Percentiles rank a stretch among this genome's conserved stretches.
Conservation (phyloP, 2,113 vertebrate genomes). For the Ammodramus savannarum region DNA sequence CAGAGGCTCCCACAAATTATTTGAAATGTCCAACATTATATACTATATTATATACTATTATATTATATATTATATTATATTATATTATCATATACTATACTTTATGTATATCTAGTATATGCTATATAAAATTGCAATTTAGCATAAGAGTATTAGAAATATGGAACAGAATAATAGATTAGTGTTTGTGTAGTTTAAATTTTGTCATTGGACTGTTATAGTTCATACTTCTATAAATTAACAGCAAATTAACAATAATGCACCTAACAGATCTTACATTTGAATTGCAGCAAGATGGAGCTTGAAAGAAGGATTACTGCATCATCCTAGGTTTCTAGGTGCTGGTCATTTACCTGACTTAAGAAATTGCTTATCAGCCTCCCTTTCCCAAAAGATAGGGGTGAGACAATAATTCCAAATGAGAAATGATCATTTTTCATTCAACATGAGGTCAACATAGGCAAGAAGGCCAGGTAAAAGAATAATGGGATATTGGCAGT, state of each 20-base stretch:
- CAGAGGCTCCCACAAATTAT: background rate
- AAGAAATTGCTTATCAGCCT: background rate
- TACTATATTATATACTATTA: background rate
- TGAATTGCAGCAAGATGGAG: background rate
- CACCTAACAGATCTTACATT: background rate
- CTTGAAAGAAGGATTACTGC: background rate
- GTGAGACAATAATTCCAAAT: background rate
- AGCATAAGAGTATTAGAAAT: background rate
- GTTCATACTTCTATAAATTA: background rate
- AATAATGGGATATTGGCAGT: background rate
- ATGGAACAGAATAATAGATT: background rate
- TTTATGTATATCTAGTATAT: background rate
- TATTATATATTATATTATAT: background rate
- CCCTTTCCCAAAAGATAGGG: background rate
- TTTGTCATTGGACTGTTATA: background rate
- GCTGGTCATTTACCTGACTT: background rate
- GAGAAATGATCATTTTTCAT: background rate
- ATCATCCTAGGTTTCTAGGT: background rate
- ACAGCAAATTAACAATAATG: background rate
- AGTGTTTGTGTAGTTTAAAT: background rate
- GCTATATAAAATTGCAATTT: background rate
- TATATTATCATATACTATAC: background rate
- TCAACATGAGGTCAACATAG: background rate
- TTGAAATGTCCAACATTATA: background rate
- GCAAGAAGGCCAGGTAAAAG: background rate